Base-by-base conservation (phyloP, 2,113 vertebrate genomes). In the pig (Sus scrofa) region DNA sequence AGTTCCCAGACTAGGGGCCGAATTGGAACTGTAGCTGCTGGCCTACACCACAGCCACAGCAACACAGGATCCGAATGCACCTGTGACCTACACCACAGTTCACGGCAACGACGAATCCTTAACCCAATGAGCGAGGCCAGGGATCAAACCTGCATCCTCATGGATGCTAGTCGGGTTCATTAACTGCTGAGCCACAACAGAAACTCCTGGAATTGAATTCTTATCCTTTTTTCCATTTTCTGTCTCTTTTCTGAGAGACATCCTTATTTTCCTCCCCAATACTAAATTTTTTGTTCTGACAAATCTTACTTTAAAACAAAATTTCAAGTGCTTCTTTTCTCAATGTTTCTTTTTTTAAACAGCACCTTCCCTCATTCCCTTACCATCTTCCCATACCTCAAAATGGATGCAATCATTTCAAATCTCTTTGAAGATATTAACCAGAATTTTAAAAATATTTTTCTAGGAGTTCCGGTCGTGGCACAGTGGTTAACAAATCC, bases 291-390 rank as follows among this genome's bases (percentile, higher is more conserved):
- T 86, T 82, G 82, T 86, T 81, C 67, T 75, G 58, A 60, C 24
- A 93, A 86, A 88, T 88, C 24, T 97, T 87, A 70, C 68, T 75
- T 96, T 95, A 68, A 89, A 95, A 79, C 75, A 86, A 86, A 86
- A 68, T 81, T 93, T 73, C 67, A 92, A 89, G 30, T 75, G 20
- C 26, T 94, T 54, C 10, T 93, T 94, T 89, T 86, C 30, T 95
- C 50, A 54, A 65, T 24, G 14, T 26, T 62, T 68, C 58, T 37
- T 34, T 50, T 84, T 74, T 68, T 44, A 22, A 89, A 50, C 5
- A 68, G 70, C 77, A 87, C 37, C 71, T 85, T 95, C 70, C 83
- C 54, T 37, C 11, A 91, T 27, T 95, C 26, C 63, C 44, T 52
- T 84, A 84, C 27, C 63, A 19, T 44, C 10, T 52, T 50, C 16